Percentiles rank a stretch among this genome's conserved stretches.
phyloP scores from a whole-genome alignment of 2,113 vertebrate genomes.

The Blennius ocellaris region DNA sequence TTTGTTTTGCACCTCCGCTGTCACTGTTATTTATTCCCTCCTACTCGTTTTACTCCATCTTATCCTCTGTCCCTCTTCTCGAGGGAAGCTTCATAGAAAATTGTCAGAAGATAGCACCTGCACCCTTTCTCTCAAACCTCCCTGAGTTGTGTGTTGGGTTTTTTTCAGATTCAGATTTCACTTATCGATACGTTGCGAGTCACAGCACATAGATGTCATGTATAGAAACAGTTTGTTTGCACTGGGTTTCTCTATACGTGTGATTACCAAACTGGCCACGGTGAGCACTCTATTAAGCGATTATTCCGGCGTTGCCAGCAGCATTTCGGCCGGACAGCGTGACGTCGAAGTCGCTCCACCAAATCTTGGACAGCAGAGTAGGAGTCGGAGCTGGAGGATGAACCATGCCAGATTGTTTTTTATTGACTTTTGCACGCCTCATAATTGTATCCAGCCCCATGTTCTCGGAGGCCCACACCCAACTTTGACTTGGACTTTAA shows the following conservation, averaged over 20 bases:
- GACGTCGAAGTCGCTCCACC: not conserved
- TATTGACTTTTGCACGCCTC: slow-evolving; percentile 64
- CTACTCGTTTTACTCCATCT: not conserved
- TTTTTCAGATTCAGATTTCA: no score
- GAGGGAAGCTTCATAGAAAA: not conserved
- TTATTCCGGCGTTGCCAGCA: not conserved
- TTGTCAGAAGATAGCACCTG: not conserved
- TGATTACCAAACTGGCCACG: not conserved
- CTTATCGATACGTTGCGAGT: slow-evolving; percentile 8
- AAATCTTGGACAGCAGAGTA: slow-evolving; percentile 1
- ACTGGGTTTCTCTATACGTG: not conserved
- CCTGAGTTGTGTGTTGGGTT: no score
- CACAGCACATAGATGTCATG: not conserved
- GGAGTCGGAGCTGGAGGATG: slow-evolving; percentile 12
- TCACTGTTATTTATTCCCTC: slow-evolving; percentile 8
- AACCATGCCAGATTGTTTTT: slow-evolving; percentile 59
- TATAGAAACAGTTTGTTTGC: not conserved
- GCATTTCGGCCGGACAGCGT: not conserved
- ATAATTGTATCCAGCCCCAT: slow-evolving; percentile 56
- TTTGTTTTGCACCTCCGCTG: slow-evolving; percentile 10
- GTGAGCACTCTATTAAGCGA: not conserved
- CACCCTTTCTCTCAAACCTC: not conserved
- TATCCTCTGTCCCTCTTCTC: not conserved
- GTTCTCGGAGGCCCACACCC: slow-evolving; percentile 51
- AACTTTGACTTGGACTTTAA: slow-evolving; percentile 58